Evolutionary conservation across 2,888 invertebrate genomes (phyloP), one percentile per base, ranked within the genome.

Genomic region (Smittia sp.): DNA sequence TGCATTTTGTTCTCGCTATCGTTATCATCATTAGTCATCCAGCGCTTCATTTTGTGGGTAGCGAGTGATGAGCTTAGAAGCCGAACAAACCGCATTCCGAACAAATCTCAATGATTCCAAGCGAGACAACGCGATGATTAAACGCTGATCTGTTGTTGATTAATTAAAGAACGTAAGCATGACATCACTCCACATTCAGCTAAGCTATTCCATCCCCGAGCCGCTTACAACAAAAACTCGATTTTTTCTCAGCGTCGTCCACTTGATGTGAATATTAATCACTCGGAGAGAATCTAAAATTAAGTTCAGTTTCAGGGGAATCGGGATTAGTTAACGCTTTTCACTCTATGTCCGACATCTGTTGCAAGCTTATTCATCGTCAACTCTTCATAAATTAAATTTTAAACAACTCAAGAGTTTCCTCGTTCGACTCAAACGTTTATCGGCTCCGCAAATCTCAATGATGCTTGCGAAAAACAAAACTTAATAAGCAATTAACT

Each of bases 101-200:
- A 46, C 46, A 46, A 46, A 46, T 46, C 46, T 15, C 15, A 11
- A 11, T 46, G 46, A 46, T n/a, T 11, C 46, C 6, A 15, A 46
- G n/a, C 46, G 46, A 46, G 46, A 46, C 32, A 46, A 46, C 46
- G 15, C 46, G 46, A 46, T 46, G 46, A 46, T 46, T 46, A 46
- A 46, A 46, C n/a, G 46, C 46, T 46, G 46, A 46, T 46, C 46
- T 46, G 46, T 11, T 46, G 46, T 46, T 46, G 46, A 46, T 46
- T 46, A 46, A 46, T 46, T 46, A 46, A 38, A 15, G n/a, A 15
- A 11, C 46, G 46, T 46, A 46, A 46, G 46, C 46, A 46, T 46
- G 46, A 46, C 46, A 46, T 46, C 46, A 46, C 46, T 11, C 46
- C 11, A 46, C 11, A n/a, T 13, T n/a, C 6, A 46, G n/a, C 46